phyloP scores from a whole-genome alignment of 2,888 invertebrate genomes.

The Escarpia spicata region DNA sequence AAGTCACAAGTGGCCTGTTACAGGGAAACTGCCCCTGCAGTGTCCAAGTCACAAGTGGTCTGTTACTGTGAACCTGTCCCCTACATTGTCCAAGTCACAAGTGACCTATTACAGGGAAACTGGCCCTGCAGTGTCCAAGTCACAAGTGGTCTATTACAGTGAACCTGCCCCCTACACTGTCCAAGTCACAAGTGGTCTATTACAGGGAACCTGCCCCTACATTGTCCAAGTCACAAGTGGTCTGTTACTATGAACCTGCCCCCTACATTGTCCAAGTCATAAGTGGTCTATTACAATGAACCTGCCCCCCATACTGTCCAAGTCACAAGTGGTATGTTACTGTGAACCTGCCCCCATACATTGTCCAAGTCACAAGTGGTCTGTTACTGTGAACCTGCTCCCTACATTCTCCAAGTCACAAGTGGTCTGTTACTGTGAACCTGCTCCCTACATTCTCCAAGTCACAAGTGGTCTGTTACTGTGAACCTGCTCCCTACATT shows the following conservation, averaged over 20 bases:
- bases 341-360: slow-evolving; percentile 77
- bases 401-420: slow-evolving; percentile 75
- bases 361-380: slow-evolving; percentile 23
- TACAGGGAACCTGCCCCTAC: slow-evolving; percentile 79
- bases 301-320: background rate
- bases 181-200: slow-evolving; percentile 76
- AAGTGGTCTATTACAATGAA: slow-evolving; percentile 71
- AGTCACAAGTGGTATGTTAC: slow-evolving; percentile 70
- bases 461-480: slow-evolving; percentile 76
- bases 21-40: slow-evolving; percentile 78
- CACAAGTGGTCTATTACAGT: slow-evolving; percentile 68
- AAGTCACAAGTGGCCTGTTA: slow-evolving; percentile 76
- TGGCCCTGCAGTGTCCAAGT: background rate
- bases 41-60: slow-evolving; percentile 78
- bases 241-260: slow-evolving; percentile 76
- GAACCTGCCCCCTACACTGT: slow-evolving; percentile 76
- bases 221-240: slow-evolving; percentile 78
- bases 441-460: slow-evolving; percentile 72
- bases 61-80: slow-evolving; percentile 66
- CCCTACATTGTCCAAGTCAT: slow-evolving; percentile 73
- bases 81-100: background rate
- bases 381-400: slow-evolving; percentile 77
- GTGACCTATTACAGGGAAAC: background rate
- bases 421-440: slow-evolving; percentile 79
- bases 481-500: slow-evolving; percentile 58